Evolutionary conservation across 1,140 invertebrate genomes (phyloP), one percentile per base, ranked within the genome.

Genomic region (Drosophila nebulosa): DNA sequence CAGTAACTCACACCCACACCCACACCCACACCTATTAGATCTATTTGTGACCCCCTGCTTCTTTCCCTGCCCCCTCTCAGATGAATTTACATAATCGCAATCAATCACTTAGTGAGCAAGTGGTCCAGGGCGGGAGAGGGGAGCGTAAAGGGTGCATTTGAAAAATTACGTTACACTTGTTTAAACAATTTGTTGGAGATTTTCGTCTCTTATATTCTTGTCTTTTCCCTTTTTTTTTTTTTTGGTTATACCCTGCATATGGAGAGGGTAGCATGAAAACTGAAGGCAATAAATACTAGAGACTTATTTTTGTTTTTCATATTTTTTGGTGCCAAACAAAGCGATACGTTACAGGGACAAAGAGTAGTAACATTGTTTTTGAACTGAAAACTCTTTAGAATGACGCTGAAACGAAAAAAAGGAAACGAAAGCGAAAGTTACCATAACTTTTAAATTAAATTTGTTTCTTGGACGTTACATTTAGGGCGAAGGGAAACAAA

Each of bases 91-190:
- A 88, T 88, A 88, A 83, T 84, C 79, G 69, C 64, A 84, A 88
- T 88, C 83, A 89, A 88, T 88, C 83, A 88, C 68, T 50, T 30
- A 14, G 21, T 22, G 39, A 52, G 24, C 10, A 21, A 27, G 30
- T 18, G 22, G 27, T 10, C 46, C n/a, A 51, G 46, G 32, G 46
- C 1, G 14, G 7, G 39, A 3, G 7, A 3, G 16, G 46, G 22
- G 1, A 21, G 36, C 55, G 10, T 14, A 57, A 36, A 42, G 35
- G 65, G 56, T 64, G 55, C 69, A 76, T 83, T 88, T 88, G 71
- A 86, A 88, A 86, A 88, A 88, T 86, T 83, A 83, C 75, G 60
- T 56, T 79, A 74, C 75, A 86, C 83, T 86, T 86, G 83, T 79
- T 83, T 64, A 88, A 78, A 75, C 78, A 86, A 85, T 85, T 85